Evolutionary conservation across 2,797 vertebrate genomes (phyloP).

Genomic region (Psittacula derbiana): DNA sequence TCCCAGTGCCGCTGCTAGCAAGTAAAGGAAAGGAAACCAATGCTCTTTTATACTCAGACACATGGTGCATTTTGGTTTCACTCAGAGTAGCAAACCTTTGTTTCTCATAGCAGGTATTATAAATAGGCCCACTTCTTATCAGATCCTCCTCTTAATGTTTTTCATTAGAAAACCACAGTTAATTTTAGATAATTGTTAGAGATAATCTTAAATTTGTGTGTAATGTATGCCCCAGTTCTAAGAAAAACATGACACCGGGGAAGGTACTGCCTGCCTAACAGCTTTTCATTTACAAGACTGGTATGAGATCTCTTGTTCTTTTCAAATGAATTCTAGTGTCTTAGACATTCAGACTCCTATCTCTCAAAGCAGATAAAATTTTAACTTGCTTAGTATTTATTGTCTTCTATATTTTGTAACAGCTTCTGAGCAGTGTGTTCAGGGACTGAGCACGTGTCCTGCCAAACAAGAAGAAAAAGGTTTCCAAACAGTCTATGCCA

Average conservation of each 20-base stretch:
- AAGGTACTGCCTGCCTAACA: constrained; percentile 34
- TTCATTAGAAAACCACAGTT: constrained; percentile 82
- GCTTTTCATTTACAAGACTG: constrained; percentile 38
- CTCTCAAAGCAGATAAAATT: constrained; percentile 36
- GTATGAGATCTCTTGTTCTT: constrained; percentile 7
- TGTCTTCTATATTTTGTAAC: constrained; percentile 34
- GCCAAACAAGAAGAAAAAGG: constrained; percentile 29
- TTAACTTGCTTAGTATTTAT: constrained; percentile 5
- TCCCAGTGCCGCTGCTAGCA: constrained; percentile 11
- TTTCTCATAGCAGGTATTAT: constrained; percentile 57
- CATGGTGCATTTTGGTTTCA: neutral
- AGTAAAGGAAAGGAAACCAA: constrained; percentile 6
- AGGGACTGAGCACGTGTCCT: constrained; percentile 21
- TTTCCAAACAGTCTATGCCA: neutral
- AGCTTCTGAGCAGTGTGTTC: constrained; percentile 30
- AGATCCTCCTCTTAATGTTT: constrained; percentile 77
- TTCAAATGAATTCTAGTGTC: constrained; percentile 4
- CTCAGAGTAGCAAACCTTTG: constrained; percentile 17
- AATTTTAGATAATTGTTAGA: constrained; percentile 79
- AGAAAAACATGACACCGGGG: constrained; percentile 69
- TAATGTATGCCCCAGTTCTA: constrained; percentile 69
- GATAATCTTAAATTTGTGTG: constrained; percentile 80
- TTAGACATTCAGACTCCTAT: constrained; percentile 22
- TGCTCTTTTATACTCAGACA: neutral
- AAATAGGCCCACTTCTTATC: constrained; percentile 75